Evolutionary conservation across 2,797 vertebrate species (phyloP), one percentile per base, ranked within the genome.

Genomic region (Podarcis lilfordi): DNA sequence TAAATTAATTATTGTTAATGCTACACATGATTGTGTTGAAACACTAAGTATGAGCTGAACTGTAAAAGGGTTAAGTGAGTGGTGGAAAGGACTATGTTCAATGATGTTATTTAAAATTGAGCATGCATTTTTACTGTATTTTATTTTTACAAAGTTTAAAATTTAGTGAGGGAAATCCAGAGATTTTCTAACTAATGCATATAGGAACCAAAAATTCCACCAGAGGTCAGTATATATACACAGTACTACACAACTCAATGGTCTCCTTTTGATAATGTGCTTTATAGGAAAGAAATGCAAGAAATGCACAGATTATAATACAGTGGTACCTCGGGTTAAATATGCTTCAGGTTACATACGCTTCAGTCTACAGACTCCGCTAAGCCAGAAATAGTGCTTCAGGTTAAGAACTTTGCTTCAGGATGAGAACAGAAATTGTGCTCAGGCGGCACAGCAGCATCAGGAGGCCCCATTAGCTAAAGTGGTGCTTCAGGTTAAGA

Each of bases 221-320:
- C 93, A 97, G 97, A 93, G 96, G 97, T 87, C 96, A 97, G 96
- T 92, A 92, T 91, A 50, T 86, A 92, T 96, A 94, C 72, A 92
- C 69, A 92, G 92, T 96, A 96, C 90, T 87, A 55, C 81, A 80
- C 61, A 93, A 89, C 92, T 87, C 15, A 23, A 3, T 50, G 5
- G 1, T 55, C 81, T 85, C n/a, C 86, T 86, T 80, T 32, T 71
- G 3, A 0, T 79, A 91, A 92, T 93, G 64, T 89, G 69, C 78
- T 81, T 59, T 89, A 23, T 1, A 78, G 69, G 61, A 2, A 17
- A 11, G 77, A 91, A 93, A 80, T 1, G 11, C 2, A 72, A 13
- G 4, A 2, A 1, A 40, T 40, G 40, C 6, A 3, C 0, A 71
- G 64, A 32, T 37, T 11, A 35, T 13, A n/a, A 55, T 3, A 8